phyloP scores from a whole-genome alignment of 1,140 invertebrate genomes.

The Triops longicaudatus region DNA sequence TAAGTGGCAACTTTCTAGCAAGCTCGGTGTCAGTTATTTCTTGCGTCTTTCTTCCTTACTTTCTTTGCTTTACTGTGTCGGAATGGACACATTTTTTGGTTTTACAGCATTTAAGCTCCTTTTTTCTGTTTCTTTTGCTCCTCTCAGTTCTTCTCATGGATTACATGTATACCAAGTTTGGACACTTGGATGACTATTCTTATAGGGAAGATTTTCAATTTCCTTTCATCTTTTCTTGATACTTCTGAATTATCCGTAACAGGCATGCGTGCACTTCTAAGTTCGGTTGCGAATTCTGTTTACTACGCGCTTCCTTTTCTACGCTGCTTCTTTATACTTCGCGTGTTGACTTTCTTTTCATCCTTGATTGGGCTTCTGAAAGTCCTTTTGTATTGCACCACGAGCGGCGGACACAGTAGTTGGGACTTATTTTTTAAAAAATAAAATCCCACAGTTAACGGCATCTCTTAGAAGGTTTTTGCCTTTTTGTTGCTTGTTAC shows the following conservation, averaged over 20 bases:
- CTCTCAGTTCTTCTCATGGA: not conserved
- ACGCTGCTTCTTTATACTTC: constrained; percentile 26
- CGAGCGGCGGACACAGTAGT: constrained; percentile 14
- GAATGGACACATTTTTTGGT: not conserved
- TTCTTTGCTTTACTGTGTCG: not conserved
- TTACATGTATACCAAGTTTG: not conserved
- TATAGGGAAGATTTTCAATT: not conserved
- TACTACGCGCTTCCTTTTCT: not conserved
- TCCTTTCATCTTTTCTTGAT: constrained; percentile 19
- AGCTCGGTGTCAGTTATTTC: not conserved
- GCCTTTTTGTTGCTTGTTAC: not conserved
- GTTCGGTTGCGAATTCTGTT: not conserved
- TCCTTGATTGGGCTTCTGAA: not conserved
- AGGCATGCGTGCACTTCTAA: not conserved
- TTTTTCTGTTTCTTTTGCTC: constrained; percentile 23
- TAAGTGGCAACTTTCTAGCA: constrained; percentile 10
- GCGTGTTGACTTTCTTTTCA: constrained; percentile 21
- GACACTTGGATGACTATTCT: not conserved
- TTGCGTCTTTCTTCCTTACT: not conserved
- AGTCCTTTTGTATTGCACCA: not conserved
- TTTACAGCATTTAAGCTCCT: not conserved
- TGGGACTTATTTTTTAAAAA: not conserved
- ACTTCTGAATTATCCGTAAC: constrained; percentile 22
- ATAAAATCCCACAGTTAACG: not conserved
- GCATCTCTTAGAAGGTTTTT: not conserved